Conservation (phyloP, 2,113 vertebrate species). For the Acrocephalus arundinaceus region DNA sequence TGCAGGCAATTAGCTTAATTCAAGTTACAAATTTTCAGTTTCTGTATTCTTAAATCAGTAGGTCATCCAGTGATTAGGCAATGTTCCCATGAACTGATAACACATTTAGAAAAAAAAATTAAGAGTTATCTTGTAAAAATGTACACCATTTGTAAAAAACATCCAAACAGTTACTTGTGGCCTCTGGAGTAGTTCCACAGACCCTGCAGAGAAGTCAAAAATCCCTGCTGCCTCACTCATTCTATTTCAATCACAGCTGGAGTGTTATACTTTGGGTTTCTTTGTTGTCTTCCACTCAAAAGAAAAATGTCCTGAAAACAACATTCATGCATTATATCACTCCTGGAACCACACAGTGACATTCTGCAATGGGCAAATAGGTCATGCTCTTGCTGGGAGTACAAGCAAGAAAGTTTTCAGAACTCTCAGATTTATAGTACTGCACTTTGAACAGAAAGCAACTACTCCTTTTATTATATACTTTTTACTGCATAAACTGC, state of each 20-base stretch:
- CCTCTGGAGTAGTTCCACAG: not conserved
- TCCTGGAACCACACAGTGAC: not conserved
- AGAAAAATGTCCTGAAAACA: not conserved
- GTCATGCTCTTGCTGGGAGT: not conserved
- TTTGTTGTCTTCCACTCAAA: not conserved
- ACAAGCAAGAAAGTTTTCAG: not conserved
- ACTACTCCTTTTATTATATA: not conserved
- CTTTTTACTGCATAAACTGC: not conserved
- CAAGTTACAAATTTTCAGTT: not conserved
- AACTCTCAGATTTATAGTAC: not conserved
- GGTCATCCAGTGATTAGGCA: not conserved
- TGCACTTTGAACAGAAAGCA: not conserved
- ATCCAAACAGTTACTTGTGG: not conserved
- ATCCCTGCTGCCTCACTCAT: not conserved
- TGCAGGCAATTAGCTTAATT: not conserved
- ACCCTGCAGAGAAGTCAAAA: not conserved
- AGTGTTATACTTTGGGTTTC: not conserved
- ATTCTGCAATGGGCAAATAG: not conserved
- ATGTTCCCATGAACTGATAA: not conserved
- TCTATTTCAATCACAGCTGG: not conserved
- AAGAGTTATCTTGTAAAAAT: not conserved
- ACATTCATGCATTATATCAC: rapidly evolving
- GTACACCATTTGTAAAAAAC: not conserved
- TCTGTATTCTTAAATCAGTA: not conserved
- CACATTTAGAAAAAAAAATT: not conserved